Conservation (phyloP, 1,140 invertebrate species). For the Antheraea pernyi region DNA sequence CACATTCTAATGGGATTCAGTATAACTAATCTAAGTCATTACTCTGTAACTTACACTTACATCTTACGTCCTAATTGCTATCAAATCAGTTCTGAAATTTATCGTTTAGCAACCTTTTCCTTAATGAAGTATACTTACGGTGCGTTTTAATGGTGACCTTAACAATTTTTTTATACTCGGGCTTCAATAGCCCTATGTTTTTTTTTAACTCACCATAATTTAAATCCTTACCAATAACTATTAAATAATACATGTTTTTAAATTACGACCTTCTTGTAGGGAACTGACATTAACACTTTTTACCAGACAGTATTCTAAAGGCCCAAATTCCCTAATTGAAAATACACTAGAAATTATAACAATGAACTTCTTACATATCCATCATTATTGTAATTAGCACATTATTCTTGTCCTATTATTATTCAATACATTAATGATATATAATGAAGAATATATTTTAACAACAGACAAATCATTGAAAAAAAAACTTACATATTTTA, state of each 20-base stretch:
- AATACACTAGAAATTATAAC: no score
- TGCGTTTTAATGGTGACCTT: neutral
- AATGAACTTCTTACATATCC: no score
- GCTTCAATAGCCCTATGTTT: neutral
- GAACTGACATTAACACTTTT: neutral
- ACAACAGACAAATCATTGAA: neutral
- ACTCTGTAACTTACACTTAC: slow-evolving; percentile 51
- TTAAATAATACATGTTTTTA: slow-evolving; percentile 30
- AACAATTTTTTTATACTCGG: neutral
- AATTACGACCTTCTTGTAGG: slow-evolving; percentile 20
- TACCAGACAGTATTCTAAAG: neutral
- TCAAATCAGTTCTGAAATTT: slow-evolving; percentile 59
- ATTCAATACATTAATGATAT: neutral
- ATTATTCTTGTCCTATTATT: neutral
- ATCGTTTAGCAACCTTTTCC: neutral
- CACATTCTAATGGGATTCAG: slow-evolving; percentile 28
- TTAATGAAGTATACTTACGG: neutral
- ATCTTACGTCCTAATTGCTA: slow-evolving; percentile 58
- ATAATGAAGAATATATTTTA: neutral
- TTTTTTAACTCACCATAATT: neutral
- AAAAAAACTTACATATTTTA: neutral
- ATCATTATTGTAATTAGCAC: no score
- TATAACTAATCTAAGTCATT: slow-evolving; percentile 24
- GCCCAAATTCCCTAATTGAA: neutral
- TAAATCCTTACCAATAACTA: neutral